These are phyloP conservation scores for Corapipo altera DNA, from an alignment of 2,113 vertebrate genomes.

Conservation along the genomic window DNA sequence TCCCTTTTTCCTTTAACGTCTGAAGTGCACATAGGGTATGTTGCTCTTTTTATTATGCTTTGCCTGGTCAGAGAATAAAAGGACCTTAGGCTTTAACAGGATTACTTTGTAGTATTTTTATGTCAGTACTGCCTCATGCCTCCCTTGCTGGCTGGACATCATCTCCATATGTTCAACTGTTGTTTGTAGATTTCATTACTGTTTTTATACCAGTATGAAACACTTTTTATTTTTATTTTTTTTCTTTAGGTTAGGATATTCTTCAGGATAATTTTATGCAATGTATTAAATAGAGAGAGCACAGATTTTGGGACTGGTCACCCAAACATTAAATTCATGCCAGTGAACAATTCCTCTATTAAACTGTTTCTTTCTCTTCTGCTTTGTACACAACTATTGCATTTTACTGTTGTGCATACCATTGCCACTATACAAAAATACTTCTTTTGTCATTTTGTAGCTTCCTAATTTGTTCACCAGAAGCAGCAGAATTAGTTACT, in stretches of 20 bases:
- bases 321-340: background rate
- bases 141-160: background rate
- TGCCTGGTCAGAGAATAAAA: background rate
- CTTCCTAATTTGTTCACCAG: background rate
- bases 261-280: background rate
- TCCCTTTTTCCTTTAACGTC: background rate
- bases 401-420: background rate
- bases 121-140: background rate
- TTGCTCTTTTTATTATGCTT: background rate
- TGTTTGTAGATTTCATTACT: background rate
- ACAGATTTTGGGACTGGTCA: background rate
- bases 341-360: background rate
- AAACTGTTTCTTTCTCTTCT: background rate
- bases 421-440: background rate
- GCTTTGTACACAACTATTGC: background rate
- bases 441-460: background rate
- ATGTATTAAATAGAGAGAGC: background rate
- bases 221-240: fast-evolving
- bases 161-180: background rate
- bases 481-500: background rate
- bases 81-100: background rate
- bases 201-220: background rate
- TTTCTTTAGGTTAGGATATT: background rate
- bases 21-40: background rate
- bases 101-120: background rate